Conservation (phyloP, 2,113 vertebrate genomes). For the Myotis davidii region DNA sequence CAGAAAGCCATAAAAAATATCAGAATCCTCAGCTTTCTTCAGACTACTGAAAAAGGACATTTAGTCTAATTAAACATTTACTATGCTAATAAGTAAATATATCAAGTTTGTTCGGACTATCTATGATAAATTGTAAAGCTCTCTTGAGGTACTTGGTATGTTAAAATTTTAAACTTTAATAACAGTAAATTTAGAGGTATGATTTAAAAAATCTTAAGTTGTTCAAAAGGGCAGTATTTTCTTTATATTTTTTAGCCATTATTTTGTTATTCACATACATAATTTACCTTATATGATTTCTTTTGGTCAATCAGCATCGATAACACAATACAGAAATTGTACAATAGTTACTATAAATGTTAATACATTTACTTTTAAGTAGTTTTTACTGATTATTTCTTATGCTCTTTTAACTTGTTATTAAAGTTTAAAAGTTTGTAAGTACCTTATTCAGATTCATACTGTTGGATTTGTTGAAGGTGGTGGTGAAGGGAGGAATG, state of each 20-base stretch:
- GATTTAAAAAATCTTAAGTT: background rate
- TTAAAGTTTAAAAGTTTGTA: constrained; percentile 65
- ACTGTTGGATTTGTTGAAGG: constrained; percentile 47
- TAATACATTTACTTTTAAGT: constrained; percentile 38
- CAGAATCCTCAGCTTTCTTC: constrained; percentile 27
- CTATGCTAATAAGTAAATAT: constrained; percentile 20
- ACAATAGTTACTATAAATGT: constrained; percentile 40
- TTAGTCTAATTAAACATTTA: constrained; percentile 33
- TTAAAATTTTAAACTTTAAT: constrained; percentile 47
- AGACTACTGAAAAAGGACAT: constrained; percentile 59
- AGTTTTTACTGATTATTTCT: constrained; percentile 46
- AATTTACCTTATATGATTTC: constrained; percentile 49
- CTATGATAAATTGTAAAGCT: constrained; percentile 45
- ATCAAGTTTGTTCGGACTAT: constrained; percentile 15
- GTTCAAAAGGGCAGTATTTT: constrained; percentile 33
- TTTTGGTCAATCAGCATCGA: constrained; percentile 29
- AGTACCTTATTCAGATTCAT: constrained; percentile 53
- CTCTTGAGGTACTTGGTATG: background rate
- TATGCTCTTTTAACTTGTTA: constrained; percentile 49
- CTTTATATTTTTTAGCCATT: constrained; percentile 35
- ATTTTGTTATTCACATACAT: constrained; percentile 20
- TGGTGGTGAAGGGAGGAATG: constrained; percentile 56
- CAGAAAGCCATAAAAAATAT: constrained; percentile 16
- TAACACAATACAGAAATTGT: constrained; percentile 41
- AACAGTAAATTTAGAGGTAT: constrained; percentile 15